Evolutionary conservation across 2,888 invertebrate genomes (phyloP).

Genomic region (Ectropis crepuscularia): DNA sequence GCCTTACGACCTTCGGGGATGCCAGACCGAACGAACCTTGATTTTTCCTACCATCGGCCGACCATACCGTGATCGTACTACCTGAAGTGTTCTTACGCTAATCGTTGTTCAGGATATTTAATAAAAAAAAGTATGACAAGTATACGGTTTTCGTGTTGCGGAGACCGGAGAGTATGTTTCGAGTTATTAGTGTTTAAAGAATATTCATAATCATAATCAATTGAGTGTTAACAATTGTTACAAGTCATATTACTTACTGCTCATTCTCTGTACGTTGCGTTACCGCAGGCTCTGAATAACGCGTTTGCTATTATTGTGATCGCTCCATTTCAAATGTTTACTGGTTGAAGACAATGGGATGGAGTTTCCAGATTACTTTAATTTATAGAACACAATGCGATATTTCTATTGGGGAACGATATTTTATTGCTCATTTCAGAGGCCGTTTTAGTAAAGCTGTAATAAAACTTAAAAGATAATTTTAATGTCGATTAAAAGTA

Average conservation of each 20-base stretch:
- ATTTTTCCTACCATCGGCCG: too few relatives aligned
- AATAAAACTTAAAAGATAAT: slow-evolving; percentile 4
- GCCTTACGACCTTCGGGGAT: too few relatives aligned
- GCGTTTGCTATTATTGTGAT: slow-evolving; percentile 32
- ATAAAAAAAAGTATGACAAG: too few relatives aligned
- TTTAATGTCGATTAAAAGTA: neutral
- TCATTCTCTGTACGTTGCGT: slow-evolving; percentile 21
- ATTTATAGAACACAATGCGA: slow-evolving; percentile 20
- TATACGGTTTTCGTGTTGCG: neutral
- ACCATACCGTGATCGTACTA: too few relatives aligned
- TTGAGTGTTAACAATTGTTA: too few relatives aligned
- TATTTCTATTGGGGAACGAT: slow-evolving; percentile 12
- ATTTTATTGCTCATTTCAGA: slow-evolving; percentile 2
- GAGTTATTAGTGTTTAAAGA: neutral
- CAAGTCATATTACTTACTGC: too few relatives aligned
- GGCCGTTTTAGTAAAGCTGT: slow-evolving; percentile 1
- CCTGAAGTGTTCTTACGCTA: too few relatives aligned
- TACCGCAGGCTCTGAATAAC: slow-evolving; percentile 33
- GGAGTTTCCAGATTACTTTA: slow-evolving; percentile 25
- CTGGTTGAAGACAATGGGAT: slow-evolving; percentile 27
- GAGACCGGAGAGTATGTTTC: neutral
- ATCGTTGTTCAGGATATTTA: too few relatives aligned
- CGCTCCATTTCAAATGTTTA: slow-evolving; percentile 30
- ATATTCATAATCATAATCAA: too few relatives aligned
- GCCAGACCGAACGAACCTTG: too few relatives aligned